Conservation (phyloP, 2,888 invertebrate genomes). For the Hirtodrosophila cameraria region DNA sequence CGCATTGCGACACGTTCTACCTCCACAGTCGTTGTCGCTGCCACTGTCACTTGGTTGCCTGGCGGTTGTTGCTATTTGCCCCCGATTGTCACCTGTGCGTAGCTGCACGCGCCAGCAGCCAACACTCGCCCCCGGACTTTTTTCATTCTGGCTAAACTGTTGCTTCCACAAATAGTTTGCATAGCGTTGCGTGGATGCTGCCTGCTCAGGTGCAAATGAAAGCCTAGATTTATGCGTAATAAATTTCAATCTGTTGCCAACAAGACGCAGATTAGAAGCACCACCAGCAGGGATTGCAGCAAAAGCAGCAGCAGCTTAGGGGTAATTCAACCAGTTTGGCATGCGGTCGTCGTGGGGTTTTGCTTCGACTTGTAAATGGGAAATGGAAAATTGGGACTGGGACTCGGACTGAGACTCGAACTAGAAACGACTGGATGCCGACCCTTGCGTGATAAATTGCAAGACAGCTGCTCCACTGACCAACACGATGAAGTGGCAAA, state of each 20-base stretch:
- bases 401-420: neutral
- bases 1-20: conserved; percentile 63
- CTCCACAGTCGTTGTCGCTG: conserved; percentile 20
- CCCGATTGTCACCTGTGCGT: conserved; percentile 70
- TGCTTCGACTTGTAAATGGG: too few species aligned
- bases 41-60: neutral
- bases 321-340: conserved; percentile 28
- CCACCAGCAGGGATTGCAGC: too few species aligned
- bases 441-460: conserved; percentile 68
- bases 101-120: conserved; percentile 51
- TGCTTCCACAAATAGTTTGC: conserved; percentile 71
- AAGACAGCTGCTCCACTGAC: conserved; percentile 60
- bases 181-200: conserved; percentile 54
- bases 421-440: conserved; percentile 2
- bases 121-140: neutral
- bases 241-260: conserved; percentile 83
- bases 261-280: conserved; percentile 76
- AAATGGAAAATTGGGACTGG: neutral
- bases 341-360: conserved; percentile 39
- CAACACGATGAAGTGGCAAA: conserved; percentile 69
- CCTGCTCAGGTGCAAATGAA: conserved; percentile 76
- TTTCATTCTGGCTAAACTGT: conserved; percentile 46
- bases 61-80: conserved; percentile 26
- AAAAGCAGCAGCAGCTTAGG: conserved; percentile 1
- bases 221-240: conserved; percentile 83